phyloP scores from a whole-genome alignment of 2,888 invertebrate species.

The Drosophila greeni region DNA sequence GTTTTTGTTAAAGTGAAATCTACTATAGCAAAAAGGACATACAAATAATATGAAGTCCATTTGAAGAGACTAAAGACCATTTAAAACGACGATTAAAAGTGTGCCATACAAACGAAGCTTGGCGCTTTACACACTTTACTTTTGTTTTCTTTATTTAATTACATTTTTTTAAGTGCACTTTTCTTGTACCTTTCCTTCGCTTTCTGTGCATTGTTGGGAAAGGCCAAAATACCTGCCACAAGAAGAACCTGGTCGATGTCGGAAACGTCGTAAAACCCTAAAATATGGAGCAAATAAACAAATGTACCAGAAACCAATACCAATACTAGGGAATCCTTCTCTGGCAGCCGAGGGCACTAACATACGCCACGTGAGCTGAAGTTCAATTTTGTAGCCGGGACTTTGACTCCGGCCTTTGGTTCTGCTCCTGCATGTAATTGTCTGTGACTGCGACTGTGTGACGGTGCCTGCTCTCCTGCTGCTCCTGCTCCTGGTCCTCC shows the following conservation, averaged over 20 bases:
- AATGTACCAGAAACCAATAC: slow-evolving; percentile 60
- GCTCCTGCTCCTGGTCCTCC: slow-evolving; percentile 7
- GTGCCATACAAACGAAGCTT: neutral
- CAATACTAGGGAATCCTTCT: slow-evolving; percentile 24
- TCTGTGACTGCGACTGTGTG: slow-evolving; percentile 65
- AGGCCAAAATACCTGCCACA: slow-evolving; percentile 70
- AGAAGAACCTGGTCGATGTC: slow-evolving; percentile 70
- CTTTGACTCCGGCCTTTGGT: slow-evolving; percentile 22
- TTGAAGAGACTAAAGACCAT: neutral
- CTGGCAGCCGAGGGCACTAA: slow-evolving; percentile 57
- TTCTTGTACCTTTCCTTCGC: neutral
- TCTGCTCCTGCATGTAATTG: slow-evolving; percentile 62
- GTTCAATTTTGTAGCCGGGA: slow-evolving; percentile 55
- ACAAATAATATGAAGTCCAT: neutral
- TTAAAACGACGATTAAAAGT: neutral
- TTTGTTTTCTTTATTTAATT: neutral
- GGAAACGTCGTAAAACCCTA: slow-evolving; percentile 70
- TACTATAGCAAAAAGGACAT: neutral
- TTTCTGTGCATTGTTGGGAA: slow-evolving; percentile 46
- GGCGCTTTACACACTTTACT: neutral
- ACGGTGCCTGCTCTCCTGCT: slow-evolving; percentile 39
- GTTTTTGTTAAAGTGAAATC: neutral
- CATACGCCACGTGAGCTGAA: slow-evolving; percentile 72
- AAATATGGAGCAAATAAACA: slow-evolving; percentile 75
- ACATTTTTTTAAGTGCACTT: slow-evolving; percentile 1